Evolutionary conservation across 2,797 vertebrate species (phyloP), one percentile per base, ranked within the genome.

Genomic region (Eulemur albifrons): DNA sequence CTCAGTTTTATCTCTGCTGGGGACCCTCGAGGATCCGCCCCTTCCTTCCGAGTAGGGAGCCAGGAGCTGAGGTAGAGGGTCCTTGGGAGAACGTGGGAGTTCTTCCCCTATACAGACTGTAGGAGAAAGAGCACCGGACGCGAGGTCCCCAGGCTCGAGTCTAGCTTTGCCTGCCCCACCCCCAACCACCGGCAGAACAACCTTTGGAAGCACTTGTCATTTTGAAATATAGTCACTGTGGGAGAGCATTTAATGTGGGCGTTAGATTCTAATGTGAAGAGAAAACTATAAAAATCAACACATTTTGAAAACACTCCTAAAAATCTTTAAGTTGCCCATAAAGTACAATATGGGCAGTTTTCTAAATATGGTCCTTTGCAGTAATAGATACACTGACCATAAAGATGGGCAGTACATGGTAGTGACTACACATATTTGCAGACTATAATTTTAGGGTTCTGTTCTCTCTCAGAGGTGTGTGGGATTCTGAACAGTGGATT

Each of bases 221-320:
- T 59, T 57, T 52, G 57, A 77, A 54, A 86, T 17, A 52, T 8
- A 52, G 45, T 67, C 48, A n/a, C 9, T 15, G n/a, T n/a, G 12
- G 52, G 72, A n/a, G 17, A 84, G 7, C 59, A 65, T 25, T 72
- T 86, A 38, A 57, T 25, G 10, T 35, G 81, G 20, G 23, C 4
- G 0, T 80, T 79, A 65, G 30, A 35, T 48, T 84, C 45, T 27
- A 30, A 52, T 45, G 77, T 52, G 45, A 95, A 43, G 50, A 83
- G 43, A 35, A 79, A 80, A 43, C 80, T 25, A 77, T 54, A 65
- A 65, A 97, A 93, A 48, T 75, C 54, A 90, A 75, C n/a, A 80
- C 11, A 52, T 18, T 27, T 84, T 35, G 0, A 6, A 81, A 76
- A 81, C 63, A 61, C 35, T 40, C 25, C 57, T 43, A 69, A 30